Percentiles rank a stretch among this genome's conserved stretches.
Evolutionary conservation across 2,113 vertebrate genomes (phyloP).

Genomic region (Redunca redunca): DNA sequence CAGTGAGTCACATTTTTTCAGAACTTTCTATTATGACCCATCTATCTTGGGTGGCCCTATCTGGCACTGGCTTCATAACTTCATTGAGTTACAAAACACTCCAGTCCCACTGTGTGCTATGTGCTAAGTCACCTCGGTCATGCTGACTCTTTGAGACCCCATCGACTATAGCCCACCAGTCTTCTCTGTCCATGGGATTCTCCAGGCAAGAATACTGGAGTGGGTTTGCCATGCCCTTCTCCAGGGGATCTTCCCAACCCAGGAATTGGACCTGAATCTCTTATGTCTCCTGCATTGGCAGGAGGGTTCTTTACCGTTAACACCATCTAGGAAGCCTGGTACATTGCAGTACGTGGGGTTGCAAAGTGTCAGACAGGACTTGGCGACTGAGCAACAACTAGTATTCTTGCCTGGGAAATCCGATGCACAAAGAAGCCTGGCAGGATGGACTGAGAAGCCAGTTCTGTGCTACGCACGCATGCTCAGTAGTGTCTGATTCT

Average conservation of each 20-base stretch:
- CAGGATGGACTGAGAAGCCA: neutral
- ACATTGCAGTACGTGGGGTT: neutral
- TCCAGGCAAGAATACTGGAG: neutral
- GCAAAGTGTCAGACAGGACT: neutral
- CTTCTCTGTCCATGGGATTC: neutral
- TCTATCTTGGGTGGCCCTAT: neutral
- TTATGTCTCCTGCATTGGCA: neutral
- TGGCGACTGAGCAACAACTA: neutral
- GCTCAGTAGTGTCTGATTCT: neutral
- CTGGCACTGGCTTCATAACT: neutral
- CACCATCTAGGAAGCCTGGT: neutral
- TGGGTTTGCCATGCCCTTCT: neutral
- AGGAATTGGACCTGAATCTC: neutral
- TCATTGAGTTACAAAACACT: neutral
- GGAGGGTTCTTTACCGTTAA: neutral
- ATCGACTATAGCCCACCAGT: neutral
- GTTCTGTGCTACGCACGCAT: neutral
- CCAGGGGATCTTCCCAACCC: neutral
- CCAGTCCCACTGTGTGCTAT: neutral
- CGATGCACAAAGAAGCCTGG: neutral
- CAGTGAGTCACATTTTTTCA: neutral
- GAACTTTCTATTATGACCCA: neutral
- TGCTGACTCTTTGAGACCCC: neutral
- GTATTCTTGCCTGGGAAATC: neutral
- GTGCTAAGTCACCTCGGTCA: rapidly evolving